Conservation (phyloP, 2,888 invertebrate species). For the Zhuqinia jingwanae region DNA sequence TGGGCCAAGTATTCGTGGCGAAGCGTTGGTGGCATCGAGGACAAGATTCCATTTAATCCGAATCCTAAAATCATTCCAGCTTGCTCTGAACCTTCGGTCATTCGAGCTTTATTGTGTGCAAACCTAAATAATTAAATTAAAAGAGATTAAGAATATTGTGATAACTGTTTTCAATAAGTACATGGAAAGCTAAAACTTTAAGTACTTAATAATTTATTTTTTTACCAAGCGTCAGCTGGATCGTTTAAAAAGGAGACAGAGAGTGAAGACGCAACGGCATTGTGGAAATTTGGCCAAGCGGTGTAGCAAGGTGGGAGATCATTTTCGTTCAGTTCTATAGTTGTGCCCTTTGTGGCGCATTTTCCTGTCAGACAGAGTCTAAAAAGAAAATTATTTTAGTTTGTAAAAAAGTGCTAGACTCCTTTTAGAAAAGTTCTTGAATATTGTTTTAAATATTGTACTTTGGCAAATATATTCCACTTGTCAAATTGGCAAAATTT, state of each 20-base stretch:
- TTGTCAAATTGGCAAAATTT: slow-evolving; percentile 77
- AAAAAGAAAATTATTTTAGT: background rate
- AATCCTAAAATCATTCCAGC: slow-evolving; percentile 79
- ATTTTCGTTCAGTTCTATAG: slow-evolving; percentile 77
- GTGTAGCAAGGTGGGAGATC: slow-evolving; percentile 74
- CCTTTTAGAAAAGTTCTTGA: background rate
- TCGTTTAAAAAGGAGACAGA: slow-evolving; percentile 76
- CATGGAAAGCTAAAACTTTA: background rate
- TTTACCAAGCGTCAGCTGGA: slow-evolving; percentile 77
- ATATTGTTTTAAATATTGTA: slow-evolving; percentile 16
- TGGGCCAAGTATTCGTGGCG: slow-evolving; percentile 78
- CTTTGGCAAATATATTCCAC: slow-evolving; percentile 76
- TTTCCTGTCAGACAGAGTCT: slow-evolving; percentile 78
- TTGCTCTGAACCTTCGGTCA: slow-evolving; percentile 77
- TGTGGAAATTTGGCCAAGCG: slow-evolving; percentile 78
- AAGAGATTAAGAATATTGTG: background rate
- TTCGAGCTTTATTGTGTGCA: slow-evolving; percentile 78
- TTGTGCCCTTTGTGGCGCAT: slow-evolving; percentile 77
- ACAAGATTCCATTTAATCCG: slow-evolving; percentile 77
- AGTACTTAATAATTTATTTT: background rate
- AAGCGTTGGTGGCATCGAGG: slow-evolving; percentile 79
- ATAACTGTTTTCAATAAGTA: background rate
- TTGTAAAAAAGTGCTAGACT: no score
- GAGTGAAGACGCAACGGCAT: slow-evolving; percentile 77
- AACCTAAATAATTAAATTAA: slow-evolving; percentile 67